Base-by-base conservation (phyloP, 2,888 invertebrate genomes). In the Lasioglossum morio region DNA sequence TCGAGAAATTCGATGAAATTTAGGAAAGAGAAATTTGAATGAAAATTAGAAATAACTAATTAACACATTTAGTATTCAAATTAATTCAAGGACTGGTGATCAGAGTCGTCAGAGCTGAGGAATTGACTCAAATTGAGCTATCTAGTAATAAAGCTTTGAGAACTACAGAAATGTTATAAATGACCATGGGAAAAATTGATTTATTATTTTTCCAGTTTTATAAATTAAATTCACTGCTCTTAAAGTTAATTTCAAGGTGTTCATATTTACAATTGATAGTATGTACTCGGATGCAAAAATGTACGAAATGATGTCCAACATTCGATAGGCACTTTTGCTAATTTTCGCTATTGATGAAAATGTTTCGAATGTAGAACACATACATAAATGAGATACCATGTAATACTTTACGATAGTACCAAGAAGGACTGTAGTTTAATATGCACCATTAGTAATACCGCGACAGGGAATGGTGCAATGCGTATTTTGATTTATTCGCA, bases 391-490 rank as follows among this genome's bases (percentile, higher is more conserved):
- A 19, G 34, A 23, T 19, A 23, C 37, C 16, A 19, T 66, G 34
- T 23, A 37, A 19, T n/a, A 14, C 23, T 16, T 57, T 23, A 40
- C 30, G 3, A 34, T 16, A 48, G 73, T 66, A 79, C 66, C 79
- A 66, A 37, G 8, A 63, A 30, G 16, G 30, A 74, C 80, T 66
- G 43, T 27, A 43, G 73, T 57, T 79, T 43, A 82, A 80, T 73
- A 57, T 48, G 34, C 37, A 30, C 19, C 66, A 37, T 82, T 82
- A 82, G 79, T 73, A 82, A 82, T 66, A 30, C 73, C 34, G 53
- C 12, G 48, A 53, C 73, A 30, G 43, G 53, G 66, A 82, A 81
- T 57, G 43, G 53, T 79, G 80, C 79, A 82, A 16, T 73, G 79
- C 80, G 79, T 57, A 69, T 73, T 46, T 79, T 27, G 48, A 53